Evolutionary conservation across 2,888 invertebrate genomes (phyloP).

Genomic region (Melanophora roralis): DNA sequence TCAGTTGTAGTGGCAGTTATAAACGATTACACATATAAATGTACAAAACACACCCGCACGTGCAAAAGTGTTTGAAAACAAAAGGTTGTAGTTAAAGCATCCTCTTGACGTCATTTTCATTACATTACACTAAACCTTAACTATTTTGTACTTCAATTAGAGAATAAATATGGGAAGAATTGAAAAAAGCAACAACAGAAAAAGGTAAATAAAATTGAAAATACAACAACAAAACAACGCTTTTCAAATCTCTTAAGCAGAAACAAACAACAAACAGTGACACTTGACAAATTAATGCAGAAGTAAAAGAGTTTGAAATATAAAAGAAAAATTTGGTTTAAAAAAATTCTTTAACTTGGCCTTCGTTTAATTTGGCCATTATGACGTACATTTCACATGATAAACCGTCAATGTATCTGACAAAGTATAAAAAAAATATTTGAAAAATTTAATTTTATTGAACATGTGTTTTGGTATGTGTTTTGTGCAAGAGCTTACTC

Average conservation of each 20-base stretch:
- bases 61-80: neutral
- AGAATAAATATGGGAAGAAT: constrained; percentile 1
- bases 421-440: too few species aligned
- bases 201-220: neutral
- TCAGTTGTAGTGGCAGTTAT: constrained; percentile 36
- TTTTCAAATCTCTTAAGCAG: neutral
- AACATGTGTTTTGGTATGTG: too few species aligned
- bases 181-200: neutral
- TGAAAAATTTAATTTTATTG: too few species aligned
- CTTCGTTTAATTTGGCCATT: too few species aligned
- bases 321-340: too few species aligned
- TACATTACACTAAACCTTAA: constrained; percentile 46
- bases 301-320: neutral
- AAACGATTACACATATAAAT: constrained; percentile 21
- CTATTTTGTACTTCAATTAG: constrained; percentile 33
- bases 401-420: too few species aligned
- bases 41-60: neutral
- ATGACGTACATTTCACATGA: too few species aligned
- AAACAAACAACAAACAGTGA: neutral
- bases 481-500: too few species aligned
- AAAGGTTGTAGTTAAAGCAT: neutral
- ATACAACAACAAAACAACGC: constrained; percentile 6
- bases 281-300: neutral
- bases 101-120: constrained; percentile 50
- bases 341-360: too few species aligned